Percentiles rank a stretch among this genome's conserved stretches.
phyloP scores from a whole-genome alignment of 2,797 vertebrate species.

The Ctenosaura bakeri region DNA sequence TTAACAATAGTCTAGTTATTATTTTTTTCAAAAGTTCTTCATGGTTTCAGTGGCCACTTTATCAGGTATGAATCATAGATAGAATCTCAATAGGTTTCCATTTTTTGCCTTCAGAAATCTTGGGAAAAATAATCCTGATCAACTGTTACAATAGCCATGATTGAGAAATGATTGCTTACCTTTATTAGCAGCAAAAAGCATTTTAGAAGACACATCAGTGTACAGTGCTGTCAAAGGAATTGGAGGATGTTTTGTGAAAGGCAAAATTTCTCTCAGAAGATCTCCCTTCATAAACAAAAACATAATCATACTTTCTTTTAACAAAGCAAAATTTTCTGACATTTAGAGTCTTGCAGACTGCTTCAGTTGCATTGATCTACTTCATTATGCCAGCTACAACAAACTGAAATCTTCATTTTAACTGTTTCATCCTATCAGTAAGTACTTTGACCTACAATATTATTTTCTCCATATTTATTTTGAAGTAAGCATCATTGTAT shows the following conservation, averaged over 20 bases:
- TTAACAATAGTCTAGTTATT: slow-evolving; percentile 23
- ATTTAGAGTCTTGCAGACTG: background rate
- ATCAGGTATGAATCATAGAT: background rate
- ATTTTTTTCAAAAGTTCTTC: slow-evolving; percentile 2
- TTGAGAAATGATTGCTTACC: slow-evolving; percentile 65
- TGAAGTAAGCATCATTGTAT: background rate
- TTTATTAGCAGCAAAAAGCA: slow-evolving; percentile 74
- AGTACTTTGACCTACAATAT: background rate
- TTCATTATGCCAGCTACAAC: background rate
- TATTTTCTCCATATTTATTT: background rate
- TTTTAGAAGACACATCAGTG: slow-evolving; percentile 61
- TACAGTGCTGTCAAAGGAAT: slow-evolving; percentile 75
- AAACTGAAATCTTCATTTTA: background rate
- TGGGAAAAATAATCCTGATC: background rate
- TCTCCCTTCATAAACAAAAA: slow-evolving; percentile 73
- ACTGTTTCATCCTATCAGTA: background rate
- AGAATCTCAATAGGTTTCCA: slow-evolving; percentile 7
- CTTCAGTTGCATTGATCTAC: background rate
- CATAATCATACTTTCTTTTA: slow-evolving; percentile 2
- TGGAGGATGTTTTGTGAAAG: slow-evolving; percentile 76
- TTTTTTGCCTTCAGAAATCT: background rate
- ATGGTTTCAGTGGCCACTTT: slow-evolving; percentile 34
- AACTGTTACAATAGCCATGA: slow-evolving; percentile 24
- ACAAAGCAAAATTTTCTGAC: slow-evolving; percentile 11
- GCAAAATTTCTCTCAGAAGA: slow-evolving; percentile 75